These are phyloP conservation scores for Neodiprion lecontei DNA, from an alignment of 1,140 invertebrate genomes.

Conservation along the genomic window DNA sequence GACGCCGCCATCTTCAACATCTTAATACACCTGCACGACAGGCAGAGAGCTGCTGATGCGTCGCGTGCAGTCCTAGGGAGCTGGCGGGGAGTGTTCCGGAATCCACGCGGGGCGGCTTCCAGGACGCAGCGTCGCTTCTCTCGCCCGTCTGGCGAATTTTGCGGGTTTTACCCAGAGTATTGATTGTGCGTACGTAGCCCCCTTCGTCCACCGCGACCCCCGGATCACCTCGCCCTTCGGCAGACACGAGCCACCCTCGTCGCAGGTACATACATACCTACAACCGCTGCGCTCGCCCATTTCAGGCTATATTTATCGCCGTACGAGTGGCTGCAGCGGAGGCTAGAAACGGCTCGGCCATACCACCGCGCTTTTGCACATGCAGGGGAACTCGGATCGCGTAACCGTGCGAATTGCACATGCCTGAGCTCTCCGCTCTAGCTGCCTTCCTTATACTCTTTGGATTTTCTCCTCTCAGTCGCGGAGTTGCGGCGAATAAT, in stretches of 20 bases:
- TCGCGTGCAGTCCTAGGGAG: too few species aligned
- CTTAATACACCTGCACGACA: too few species aligned
- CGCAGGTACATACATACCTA: constrained; percentile 11
- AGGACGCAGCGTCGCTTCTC: too few species aligned
- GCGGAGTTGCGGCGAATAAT: too few species aligned
- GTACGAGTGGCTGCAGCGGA: not conserved
- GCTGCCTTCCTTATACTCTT: too few species aligned
- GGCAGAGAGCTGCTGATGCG: too few species aligned
- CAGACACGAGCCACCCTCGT: constrained; percentile 20
- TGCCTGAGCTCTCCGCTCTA: too few species aligned
- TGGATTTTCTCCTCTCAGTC: too few species aligned
- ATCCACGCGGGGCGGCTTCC: too few species aligned
- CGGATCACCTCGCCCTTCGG: constrained; percentile 26
- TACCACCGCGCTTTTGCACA: constrained; percentile 19
- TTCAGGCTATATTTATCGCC: not conserved
- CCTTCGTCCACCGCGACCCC: not conserved
- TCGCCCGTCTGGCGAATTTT: constrained; percentile 18
- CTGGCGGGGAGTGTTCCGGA: too few species aligned
- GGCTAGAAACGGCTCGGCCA: not conserved
- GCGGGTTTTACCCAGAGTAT: constrained; percentile 16
- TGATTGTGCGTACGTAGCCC: constrained; percentile 15
- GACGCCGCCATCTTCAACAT: too few species aligned
- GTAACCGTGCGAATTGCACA: too few species aligned
- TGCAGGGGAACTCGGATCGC: constrained; percentile 14
- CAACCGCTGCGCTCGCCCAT: not conserved